These are phyloP conservation scores for Lasioglossum albipes DNA, from an alignment of 1,140 invertebrate genomes.

Conservation along the genomic window DNA sequence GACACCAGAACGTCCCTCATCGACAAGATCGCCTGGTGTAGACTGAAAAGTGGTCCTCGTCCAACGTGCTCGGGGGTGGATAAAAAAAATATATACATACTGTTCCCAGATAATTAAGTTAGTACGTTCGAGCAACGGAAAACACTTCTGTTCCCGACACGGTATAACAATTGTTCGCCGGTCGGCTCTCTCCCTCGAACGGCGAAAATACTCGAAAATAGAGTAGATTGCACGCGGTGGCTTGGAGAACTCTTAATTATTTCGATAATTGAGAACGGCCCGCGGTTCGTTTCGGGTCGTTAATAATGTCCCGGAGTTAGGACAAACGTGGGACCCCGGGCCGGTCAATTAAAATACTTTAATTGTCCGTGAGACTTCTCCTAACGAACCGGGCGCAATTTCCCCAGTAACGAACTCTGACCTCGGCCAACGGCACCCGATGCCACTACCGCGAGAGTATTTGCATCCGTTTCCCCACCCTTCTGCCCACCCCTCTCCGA, in stretches of 20 bases:
- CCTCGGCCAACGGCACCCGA: background rate
- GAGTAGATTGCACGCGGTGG: background rate
- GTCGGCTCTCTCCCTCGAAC: no score
- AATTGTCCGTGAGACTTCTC: conserved; percentile 35
- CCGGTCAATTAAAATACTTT: conserved; percentile 40
- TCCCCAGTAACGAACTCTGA: conserved; percentile 39
- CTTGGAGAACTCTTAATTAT: conserved; percentile 30
- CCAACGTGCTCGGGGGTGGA: background rate
- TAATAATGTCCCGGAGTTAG: conserved; percentile 30
- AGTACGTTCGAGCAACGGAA: background rate
- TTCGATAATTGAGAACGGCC: conserved; percentile 19
- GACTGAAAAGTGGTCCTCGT: background rate
- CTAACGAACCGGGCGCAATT: conserved; percentile 30
- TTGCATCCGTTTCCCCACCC: background rate
- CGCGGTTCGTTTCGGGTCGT: conserved; percentile 17
- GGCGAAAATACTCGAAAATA: conserved; percentile 1
- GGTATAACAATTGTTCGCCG: background rate
- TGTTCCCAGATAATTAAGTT: background rate
- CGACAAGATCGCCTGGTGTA: background rate
- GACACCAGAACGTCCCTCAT: background rate
- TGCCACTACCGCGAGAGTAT: conserved; percentile 8
- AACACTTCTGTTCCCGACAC: background rate
- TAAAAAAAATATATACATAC: background rate
- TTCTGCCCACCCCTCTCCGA: no score
- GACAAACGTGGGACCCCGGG: conserved; percentile 10